Evolutionary conservation across 1,140 invertebrate genomes (phyloP), one percentile per base, ranked within the genome.

Genomic region (Phymastichus coffea): DNA sequence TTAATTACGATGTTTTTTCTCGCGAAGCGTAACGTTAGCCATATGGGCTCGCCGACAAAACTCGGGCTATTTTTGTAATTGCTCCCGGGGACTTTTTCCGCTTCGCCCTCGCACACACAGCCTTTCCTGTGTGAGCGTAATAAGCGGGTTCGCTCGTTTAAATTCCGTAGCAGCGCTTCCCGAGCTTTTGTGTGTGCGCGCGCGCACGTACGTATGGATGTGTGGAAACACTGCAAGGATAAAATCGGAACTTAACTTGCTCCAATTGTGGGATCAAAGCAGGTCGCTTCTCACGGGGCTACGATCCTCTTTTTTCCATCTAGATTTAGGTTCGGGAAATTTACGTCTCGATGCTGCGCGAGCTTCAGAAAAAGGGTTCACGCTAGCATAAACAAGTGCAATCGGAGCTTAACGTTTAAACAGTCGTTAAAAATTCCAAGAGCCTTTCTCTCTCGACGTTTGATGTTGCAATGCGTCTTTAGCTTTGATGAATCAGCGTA

Each of bases 251-350:
- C n/a, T n/a, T n/a, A n/a, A n/a, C n/a, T n/a, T n/a, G 4, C 22
- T 12, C 1, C 43, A 26, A 25, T 53, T 25, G 23, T 30, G 26
- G 53, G 41, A 46, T 55, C 28, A 55, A 55, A 46, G 40, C 6
- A 28, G 35, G 12, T 44, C 26, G 41, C 9, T 55, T 55, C 17
- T 35, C 53, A 46, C 28, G 20, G 2, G 23, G 8, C 30, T 19
- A 23, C 20, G 22, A 22, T n/a, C n/a, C n/a, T 2, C 12, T 17
- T 23, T 46, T 46, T 46, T 46, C 20, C 43, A 3, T 25, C 17
- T 6, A 41, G 19, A 10, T 37, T 46, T 46, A 19, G 14, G 20
- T 19, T 12, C 17, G 40, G 26, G 23, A 44, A 55, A 55, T 55
- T 55, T 33, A 44, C 26, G 19, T 8, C 2, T 53, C 25, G 8